Evolutionary conservation across 2,888 invertebrate species (phyloP).

Genomic region (Hesperia comma): DNA sequence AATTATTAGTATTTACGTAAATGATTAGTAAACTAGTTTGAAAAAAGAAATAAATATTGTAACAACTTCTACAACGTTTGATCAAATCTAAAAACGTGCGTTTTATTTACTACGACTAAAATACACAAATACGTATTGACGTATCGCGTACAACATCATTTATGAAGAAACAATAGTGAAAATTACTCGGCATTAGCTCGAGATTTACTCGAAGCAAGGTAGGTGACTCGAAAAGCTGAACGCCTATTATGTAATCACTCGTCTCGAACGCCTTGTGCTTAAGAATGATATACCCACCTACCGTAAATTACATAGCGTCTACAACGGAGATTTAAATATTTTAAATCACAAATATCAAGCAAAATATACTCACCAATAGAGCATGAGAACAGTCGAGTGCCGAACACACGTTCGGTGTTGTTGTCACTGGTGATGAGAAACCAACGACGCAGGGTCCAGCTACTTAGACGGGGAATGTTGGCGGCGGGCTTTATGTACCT

Average conservation of each 20-base stretch:
- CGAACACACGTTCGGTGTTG: constrained; percentile 67
- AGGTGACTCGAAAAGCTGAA: constrained; percentile 35
- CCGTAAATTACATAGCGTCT: constrained; percentile 21
- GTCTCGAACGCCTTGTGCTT: constrained; percentile 40
- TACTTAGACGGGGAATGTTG: constrained; percentile 44
- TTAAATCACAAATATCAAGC: constrained; percentile 4
- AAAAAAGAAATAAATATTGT: no score
- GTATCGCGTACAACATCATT: no score
- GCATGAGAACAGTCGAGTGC: constrained; percentile 79
- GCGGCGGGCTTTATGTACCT: constrained; percentile 10
- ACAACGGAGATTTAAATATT: constrained; percentile 22
- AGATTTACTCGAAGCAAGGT: constrained; percentile 4
- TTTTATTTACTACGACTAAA: not conserved
- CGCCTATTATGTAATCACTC: constrained; percentile 51
- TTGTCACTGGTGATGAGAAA: constrained; percentile 45
- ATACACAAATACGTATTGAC: not conserved
- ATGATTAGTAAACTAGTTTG: no score
- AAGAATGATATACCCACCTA: constrained; percentile 35
- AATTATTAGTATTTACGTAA: no score
- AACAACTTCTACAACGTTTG: no score
- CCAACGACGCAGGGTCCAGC: constrained; percentile 42
- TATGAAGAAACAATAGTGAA: not conserved
- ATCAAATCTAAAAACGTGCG: not conserved
- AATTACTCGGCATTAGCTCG: constrained; percentile 4
- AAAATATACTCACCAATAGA: constrained; percentile 72